Percentiles rank a stretch among this genome's conserved stretches.
Conservation (phyloP, 2,113 vertebrate genomes). For the Onychostruthus taczanowskii region DNA sequence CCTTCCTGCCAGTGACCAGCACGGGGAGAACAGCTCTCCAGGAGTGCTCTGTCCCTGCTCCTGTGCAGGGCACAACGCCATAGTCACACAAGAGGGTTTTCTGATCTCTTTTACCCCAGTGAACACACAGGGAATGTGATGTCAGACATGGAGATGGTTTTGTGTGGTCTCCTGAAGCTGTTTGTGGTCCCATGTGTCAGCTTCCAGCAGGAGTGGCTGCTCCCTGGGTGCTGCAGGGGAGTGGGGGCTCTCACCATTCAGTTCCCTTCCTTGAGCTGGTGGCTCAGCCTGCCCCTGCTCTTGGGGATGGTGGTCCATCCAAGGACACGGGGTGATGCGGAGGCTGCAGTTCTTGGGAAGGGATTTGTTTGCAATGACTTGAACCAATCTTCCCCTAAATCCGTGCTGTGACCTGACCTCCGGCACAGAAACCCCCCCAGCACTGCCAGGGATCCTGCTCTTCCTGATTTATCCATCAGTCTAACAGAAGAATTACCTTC, state of each 20-base stretch:
- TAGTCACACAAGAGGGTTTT: neutral
- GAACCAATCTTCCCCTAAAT: neutral
- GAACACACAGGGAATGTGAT: neutral
- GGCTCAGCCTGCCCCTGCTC: neutral
- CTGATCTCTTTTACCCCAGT: neutral
- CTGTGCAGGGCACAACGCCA: rapidly evolving
- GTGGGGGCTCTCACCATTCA: neutral
- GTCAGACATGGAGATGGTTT: rapidly evolving
- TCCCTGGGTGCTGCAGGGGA: neutral
- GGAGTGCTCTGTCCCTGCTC: neutral
- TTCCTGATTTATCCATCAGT: neutral
- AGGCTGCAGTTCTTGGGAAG: neutral
- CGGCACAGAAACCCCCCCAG: neutral
- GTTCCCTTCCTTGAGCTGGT: rapidly evolving
- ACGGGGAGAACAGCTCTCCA: neutral
- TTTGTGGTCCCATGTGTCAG: neutral
- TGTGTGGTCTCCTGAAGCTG: neutral
- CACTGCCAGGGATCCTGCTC: neutral
- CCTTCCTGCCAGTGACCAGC: neutral
- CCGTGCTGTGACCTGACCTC: neutral
- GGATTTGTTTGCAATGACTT: neutral
- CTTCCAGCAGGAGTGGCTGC: neutral
- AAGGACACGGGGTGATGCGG: neutral
- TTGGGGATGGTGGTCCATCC: neutral
- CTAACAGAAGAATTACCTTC: neutral